Base-by-base conservation (phyloP, 2,113 vertebrate genomes). In the Tetrao urogallus region DNA sequence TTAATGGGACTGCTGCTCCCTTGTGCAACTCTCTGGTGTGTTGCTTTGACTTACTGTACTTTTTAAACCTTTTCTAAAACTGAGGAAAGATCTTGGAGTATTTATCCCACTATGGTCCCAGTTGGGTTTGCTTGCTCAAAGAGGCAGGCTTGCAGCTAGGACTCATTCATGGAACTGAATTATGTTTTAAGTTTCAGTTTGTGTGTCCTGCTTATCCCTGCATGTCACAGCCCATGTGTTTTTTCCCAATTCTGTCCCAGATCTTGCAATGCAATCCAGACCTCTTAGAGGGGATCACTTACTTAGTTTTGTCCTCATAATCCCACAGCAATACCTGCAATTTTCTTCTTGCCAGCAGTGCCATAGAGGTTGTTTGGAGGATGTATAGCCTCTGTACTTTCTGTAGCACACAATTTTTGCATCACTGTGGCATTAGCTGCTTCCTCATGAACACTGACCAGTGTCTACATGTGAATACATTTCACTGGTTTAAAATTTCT, bases 11-110 rank as follows among this genome's bases (percentile, higher is more conserved):
- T 76, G 42, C 38, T 86, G 25, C 57, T 92, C 70, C 15, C 36
- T 47, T 24, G 25, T 21, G 11, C 45, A 54, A 54, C 24, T 88
- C 64, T 21, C 64, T 66, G 76, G 73, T 50, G 70, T 57, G 54
- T 79, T 90, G 52, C 63, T 58, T 81, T 78, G 80, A 65, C 42
- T 81, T 75, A 34, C 3, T 13, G 2, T 67, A 50, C 73, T 52
- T 87, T 89, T 92, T 10, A 95, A 85, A 32, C 4, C 30, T 13
- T 45, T 86, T 78, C 57, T 17, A 85, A 93, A 94, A 69, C 66
- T 63, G 19, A 43, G 48, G 8, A 78, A 79, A 75, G 48, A 65
- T 76, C 74, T 89, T 73, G 50, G 30, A 90, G 70, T 7, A 2
- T 75, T 78, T 85, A 73, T 76, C 24, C 30, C 69, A 8, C 66